Percentiles rank a stretch among this genome's conserved stretches.
phyloP scores from a whole-genome alignment of 2,888 invertebrate genomes.

The Drosophila trichaetosa region DNA sequence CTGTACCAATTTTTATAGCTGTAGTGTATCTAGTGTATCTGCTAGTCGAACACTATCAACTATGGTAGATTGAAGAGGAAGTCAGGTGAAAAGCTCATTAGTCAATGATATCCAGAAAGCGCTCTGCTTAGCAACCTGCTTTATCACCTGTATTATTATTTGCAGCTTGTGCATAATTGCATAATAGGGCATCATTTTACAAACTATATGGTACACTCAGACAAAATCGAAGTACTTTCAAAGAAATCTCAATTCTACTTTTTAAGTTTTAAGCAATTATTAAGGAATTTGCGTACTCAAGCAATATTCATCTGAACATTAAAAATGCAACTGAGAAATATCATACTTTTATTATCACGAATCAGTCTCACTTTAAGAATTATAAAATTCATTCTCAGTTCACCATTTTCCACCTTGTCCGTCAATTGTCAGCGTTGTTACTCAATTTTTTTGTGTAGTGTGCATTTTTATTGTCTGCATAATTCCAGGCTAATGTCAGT shows the following conservation, averaged over 20 bases:
- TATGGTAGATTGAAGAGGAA: constrained; percentile 9
- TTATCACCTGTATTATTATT: constrained; percentile 49
- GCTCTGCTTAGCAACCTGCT: constrained; percentile 48
- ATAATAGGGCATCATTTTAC: constrained; percentile 76
- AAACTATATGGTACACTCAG: constrained; percentile 9
- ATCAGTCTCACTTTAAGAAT: background rate
- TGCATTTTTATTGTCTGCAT: constrained; percentile 48
- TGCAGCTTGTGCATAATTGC: constrained; percentile 46
- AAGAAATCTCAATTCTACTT: no score
- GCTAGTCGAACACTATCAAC: constrained; percentile 47
- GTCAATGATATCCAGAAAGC: constrained; percentile 68
- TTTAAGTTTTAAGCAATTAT: background rate
- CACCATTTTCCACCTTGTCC: background rate
- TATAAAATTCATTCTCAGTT: background rate
- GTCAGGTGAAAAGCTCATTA: constrained; percentile 61
- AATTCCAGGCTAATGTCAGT: constrained; percentile 48
- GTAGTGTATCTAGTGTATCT: background rate
- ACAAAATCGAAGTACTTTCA: background rate
- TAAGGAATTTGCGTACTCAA: no score
- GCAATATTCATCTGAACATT: background rate
- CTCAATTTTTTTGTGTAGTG: background rate
- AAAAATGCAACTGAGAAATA: background rate
- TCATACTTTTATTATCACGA: background rate
- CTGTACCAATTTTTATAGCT: background rate
- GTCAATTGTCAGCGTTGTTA: background rate